Percentiles rank a stretch among this genome's conserved stretches.
phyloP scores from a whole-genome alignment of 2,888 invertebrate genomes.

The Acanthosoma haemorrhoidale region DNA sequence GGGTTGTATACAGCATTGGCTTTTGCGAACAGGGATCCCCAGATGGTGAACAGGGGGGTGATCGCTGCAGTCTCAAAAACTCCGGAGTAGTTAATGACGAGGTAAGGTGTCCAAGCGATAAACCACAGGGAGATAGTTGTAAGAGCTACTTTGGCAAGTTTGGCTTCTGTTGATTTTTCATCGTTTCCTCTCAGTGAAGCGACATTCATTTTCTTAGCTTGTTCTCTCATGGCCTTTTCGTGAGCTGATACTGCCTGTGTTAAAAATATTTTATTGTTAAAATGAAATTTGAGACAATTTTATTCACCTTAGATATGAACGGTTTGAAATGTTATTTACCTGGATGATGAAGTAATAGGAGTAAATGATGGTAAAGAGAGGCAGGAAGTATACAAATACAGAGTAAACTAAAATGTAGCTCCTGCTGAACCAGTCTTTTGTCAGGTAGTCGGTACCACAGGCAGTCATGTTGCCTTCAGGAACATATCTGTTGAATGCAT shows the following conservation, averaged over 20 bases:
- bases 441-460: conserved; percentile 83
- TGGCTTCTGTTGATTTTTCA: conserved; percentile 77
- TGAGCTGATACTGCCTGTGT: conserved; percentile 73
- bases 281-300: too few relatives aligned
- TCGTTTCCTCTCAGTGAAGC: conserved; percentile 77
- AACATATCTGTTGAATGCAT: conserved; percentile 60
- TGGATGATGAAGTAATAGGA: conserved; percentile 84
- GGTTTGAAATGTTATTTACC: conserved; percentile 46
- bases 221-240: conserved; percentile 80
- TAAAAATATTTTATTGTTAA: conserved; percentile 22
- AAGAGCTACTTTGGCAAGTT: conserved; percentile 82
- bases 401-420: conserved; percentile 76
- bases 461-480: conserved; percentile 93
- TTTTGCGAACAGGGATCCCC: conserved; percentile 88
- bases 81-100: conserved; percentile 74
- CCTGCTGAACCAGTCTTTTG: conserved; percentile 66
- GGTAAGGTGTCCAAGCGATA: conserved; percentile 80
- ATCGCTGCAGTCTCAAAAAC: conserved; percentile 68
- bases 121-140: conserved; percentile 87
- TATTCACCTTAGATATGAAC: too few relatives aligned
- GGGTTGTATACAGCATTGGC: conserved; percentile 87
- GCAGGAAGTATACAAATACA: conserved; percentile 70
- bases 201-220: conserved; percentile 91
- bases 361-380: conserved; percentile 73
- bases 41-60: conserved; percentile 75